Percentiles rank a stretch among this genome's conserved stretches.
Evolutionary conservation across 2,113 vertebrate species (phyloP).

Genomic region (Muscicapa adusta): DNA sequence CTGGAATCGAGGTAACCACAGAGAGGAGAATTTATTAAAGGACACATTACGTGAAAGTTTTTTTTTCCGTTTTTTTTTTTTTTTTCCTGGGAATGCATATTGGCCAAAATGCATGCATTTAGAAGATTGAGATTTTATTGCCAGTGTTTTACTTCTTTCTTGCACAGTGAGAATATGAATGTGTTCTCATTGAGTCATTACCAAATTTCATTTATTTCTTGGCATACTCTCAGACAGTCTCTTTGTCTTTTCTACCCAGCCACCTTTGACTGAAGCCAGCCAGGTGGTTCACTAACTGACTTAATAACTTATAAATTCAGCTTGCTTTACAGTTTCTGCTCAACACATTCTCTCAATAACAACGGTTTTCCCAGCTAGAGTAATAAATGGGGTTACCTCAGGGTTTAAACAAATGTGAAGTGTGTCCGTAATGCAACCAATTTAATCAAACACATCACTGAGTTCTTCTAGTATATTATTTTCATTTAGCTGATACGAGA

Average conservation of each 20-base stretch:
- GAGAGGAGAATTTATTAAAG: neutral
- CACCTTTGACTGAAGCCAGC: neutral
- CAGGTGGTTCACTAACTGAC: slow-evolving; percentile 14
- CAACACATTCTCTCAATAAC: neutral
- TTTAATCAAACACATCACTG: slow-evolving; percentile 60
- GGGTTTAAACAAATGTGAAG: slow-evolving; percentile 46
- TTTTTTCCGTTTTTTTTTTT: neutral
- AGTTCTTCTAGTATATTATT: slow-evolving; percentile 28
- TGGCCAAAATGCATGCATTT: neutral
- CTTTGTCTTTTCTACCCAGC: neutral
- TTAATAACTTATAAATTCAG: slow-evolving; percentile 40
- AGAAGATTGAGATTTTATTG: neutral
- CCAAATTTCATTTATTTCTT: slow-evolving; percentile 24
- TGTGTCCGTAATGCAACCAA: slow-evolving; percentile 24
- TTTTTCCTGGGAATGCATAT: neutral
- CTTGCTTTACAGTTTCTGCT: neutral
- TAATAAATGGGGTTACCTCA: slow-evolving; percentile 24
- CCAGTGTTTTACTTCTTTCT: neutral
- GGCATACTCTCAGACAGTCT: neutral
- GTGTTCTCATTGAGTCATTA: neutral
- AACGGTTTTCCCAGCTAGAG: neutral
- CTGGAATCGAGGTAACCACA: neutral
- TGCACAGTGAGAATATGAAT: neutral
- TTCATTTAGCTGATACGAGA: slow-evolving; percentile 29
- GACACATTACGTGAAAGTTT: neutral